Evolutionary conservation across 2,797 vertebrate genomes (phyloP).

Genomic region (Pampus argenteus): DNA sequence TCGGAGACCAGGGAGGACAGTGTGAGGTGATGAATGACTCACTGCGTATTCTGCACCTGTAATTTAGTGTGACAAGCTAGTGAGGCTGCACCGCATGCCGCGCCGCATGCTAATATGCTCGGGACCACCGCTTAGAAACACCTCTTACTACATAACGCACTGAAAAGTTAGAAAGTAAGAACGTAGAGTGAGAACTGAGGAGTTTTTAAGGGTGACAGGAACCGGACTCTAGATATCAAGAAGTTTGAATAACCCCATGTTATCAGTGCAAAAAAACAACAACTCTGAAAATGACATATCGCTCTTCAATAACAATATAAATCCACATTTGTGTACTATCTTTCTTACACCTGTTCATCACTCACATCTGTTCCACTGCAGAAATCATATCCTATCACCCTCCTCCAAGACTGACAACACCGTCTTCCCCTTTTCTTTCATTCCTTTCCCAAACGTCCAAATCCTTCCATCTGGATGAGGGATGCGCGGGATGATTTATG

Average conservation of each 20-base stretch:
- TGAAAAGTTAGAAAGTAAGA: slow-evolving; percentile 21
- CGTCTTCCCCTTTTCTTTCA: slow-evolving; percentile 54
- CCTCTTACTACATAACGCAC: neutral
- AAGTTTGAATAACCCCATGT: slow-evolving; percentile 15
- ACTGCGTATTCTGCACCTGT: slow-evolving; percentile 71
- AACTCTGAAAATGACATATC: slow-evolving; percentile 43
- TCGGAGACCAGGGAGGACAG: slow-evolving; percentile 67
- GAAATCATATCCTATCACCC: slow-evolving; percentile 52
- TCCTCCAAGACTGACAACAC: slow-evolving; percentile 51
- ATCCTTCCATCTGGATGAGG: slow-evolving; percentile 75
- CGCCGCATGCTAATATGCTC: slow-evolving; percentile 64
- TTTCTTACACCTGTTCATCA: slow-evolving; percentile 63
- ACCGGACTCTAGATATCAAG: slow-evolving; percentile 27
- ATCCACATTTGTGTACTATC: slow-evolving; percentile 41
- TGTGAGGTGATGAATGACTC: slow-evolving; percentile 71
- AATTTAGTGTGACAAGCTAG: slow-evolving; percentile 78
- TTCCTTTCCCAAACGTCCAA: slow-evolving; percentile 58
- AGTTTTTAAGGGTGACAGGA: slow-evolving; percentile 13
- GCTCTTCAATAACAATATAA: slow-evolving; percentile 36
- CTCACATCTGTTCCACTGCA: slow-evolving; percentile 33
- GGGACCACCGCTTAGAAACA: slow-evolving; percentile 16
- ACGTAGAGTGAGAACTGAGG: neutral
- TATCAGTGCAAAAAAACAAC: slow-evolving; percentile 16
- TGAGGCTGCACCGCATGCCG: slow-evolving; percentile 48
- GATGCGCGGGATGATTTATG: slow-evolving; percentile 13